Evolutionary conservation across 2,797 vertebrate species (phyloP).

Genomic region (Echeneis naucrates): DNA sequence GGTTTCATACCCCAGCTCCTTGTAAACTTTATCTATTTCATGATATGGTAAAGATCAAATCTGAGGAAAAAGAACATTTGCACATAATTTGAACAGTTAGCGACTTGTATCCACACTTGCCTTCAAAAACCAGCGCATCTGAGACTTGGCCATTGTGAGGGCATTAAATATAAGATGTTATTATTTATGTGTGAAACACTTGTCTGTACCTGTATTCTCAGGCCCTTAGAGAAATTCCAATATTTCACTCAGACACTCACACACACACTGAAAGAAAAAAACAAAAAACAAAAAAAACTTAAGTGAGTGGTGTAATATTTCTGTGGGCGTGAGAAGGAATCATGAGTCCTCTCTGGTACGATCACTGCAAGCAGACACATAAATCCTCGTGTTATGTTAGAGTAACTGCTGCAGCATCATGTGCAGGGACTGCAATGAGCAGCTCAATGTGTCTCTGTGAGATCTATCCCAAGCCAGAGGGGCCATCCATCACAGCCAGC

Average conservation of each 20-base stretch:
- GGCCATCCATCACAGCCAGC: conserved; percentile 53
- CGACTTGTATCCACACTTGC: neutral
- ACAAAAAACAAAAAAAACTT: conserved; percentile 24
- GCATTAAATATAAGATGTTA: neutral
- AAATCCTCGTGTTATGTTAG: conserved; percentile 37
- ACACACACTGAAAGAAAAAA: too few species aligned
- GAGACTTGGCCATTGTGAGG: neutral
- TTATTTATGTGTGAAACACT: conserved; percentile 12
- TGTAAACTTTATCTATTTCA: conserved; percentile 1
- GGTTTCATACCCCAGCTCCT: neutral
- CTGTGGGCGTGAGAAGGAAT: conserved; percentile 29
- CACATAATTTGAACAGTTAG: neutral
- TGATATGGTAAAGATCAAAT: neutral
- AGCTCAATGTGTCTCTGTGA: conserved; percentile 28
- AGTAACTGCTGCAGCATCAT: conserved; percentile 56
- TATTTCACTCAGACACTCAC: conserved; percentile 31
- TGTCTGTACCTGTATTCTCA: conserved; percentile 13
- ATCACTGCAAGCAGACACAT: conserved; percentile 49
- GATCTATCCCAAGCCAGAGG: conserved; percentile 54
- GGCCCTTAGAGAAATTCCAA: neutral
- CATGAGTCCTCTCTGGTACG: conserved; percentile 29
- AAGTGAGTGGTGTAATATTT: conserved; percentile 20
- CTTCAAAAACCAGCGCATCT: conserved; percentile 7
- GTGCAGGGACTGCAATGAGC: conserved; percentile 52
- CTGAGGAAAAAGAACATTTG: neutral